Evolutionary conservation across 2,797 vertebrate genomes (phyloP).

Genomic region (Parauchenoglanis punctatus): DNA sequence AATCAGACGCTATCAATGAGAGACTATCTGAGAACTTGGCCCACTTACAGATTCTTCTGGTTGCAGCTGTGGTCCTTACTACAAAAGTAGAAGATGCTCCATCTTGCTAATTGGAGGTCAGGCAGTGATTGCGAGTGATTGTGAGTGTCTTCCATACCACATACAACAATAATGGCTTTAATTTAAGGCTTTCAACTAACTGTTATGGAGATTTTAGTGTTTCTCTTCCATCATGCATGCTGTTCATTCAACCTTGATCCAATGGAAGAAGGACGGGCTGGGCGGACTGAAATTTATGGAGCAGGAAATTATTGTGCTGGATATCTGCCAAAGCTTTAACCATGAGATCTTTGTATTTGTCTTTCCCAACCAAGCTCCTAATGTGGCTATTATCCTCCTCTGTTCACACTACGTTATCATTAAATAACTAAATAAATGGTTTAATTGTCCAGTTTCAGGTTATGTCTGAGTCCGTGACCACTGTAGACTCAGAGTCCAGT

Average conservation of each 20-base stretch:
- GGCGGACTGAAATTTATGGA: neutral
- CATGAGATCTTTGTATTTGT: neutral
- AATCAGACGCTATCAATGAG: neutral
- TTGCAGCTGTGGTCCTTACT: neutral
- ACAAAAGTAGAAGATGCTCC: neutral
- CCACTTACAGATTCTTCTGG: neutral
- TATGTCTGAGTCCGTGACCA: neutral
- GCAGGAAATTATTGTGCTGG: neutral
- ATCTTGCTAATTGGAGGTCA: neutral
- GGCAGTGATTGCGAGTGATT: neutral
- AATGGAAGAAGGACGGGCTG: neutral
- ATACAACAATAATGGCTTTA: neutral
- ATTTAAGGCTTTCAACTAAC: neutral
- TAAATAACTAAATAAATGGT: neutral
- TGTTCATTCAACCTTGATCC: neutral
- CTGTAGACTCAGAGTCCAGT: neutral
- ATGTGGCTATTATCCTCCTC: neutral
- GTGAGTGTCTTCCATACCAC: neutral
- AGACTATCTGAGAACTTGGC: neutral
- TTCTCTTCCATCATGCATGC: neutral
- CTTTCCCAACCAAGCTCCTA: neutral
- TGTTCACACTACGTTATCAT: neutral
- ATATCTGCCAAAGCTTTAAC: conserved; percentile 18
- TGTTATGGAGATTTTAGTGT: neutral
- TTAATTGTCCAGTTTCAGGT: neutral